Base-by-base conservation (phyloP, 2,888 invertebrate species). In the Lycophotia porphyrea region DNA sequence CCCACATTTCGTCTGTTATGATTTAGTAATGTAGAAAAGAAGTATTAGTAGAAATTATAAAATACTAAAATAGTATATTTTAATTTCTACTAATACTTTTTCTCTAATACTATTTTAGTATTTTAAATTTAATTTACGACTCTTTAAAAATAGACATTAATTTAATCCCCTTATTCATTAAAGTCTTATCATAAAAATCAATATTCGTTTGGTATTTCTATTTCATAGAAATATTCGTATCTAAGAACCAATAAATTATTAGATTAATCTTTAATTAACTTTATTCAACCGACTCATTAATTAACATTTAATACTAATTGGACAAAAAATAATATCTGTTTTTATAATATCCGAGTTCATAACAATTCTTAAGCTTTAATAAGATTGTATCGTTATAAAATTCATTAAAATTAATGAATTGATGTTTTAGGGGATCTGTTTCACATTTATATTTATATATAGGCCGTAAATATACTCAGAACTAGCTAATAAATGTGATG, bases 361-460 rank as follows among this genome's bases (percentile, higher is more conserved):
- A 71, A 70, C 68, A 77, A 84, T 65, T 84, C 73, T 39, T 21
- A 44, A n/a, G 65, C n/a, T 74, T 77, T 85, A 47, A 55, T 65
- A 31, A 9, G 27, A 55, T 69, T 64, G 39, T 52, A 70, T 75
- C 64, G 36, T 80, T 63, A 63, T 82, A 39, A 36, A 70, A 74
- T 76, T 67, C 18, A 70, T 84, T 81, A 70, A 74, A 79, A 77
- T 24, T 69, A 76, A 83, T 76, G 66, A 81, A 84, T 85, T 63
- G 69, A 67, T 72, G 58, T 67, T 66, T 67, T n/a, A 36, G 11
- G 39, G 36, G 44, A 67, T 75, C 31, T 13, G 61, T 73, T 75
- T 42, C 55, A 72, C 7, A 72, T 42, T 13, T 5, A 47, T 47
- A n/a, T 27, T 42, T 44, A 60, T 68, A 44, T 11, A 49, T n/a